Percentiles rank a stretch among this genome's conserved stretches.
These are phyloP conservation scores for Sarcophaga bullata DNA, from an alignment of 1,140 invertebrate species.

Conservation along the genomic window DNA sequence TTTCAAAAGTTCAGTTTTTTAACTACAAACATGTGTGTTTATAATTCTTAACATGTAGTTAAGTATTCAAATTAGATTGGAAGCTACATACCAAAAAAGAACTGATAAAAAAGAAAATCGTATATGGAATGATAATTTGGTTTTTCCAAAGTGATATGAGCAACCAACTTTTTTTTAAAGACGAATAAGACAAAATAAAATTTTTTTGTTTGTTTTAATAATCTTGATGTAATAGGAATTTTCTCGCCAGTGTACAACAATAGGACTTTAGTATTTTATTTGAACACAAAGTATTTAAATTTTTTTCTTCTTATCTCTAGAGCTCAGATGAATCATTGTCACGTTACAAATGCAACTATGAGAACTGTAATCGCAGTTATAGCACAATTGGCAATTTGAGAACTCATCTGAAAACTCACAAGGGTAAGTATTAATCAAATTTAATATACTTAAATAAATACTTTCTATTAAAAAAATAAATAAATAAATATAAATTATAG, in stretches of 20 bases:
- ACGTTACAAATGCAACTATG: slow-evolving; percentile 87
- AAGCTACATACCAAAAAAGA: too few species aligned
- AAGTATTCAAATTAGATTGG: too few species aligned
- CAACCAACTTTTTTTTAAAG: background rate
- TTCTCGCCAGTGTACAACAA: too few species aligned
- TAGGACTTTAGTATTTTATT: too few species aligned
- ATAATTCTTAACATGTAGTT: too few species aligned
- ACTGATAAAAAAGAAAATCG: too few species aligned
- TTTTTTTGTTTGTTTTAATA: background rate
- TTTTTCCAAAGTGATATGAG: too few species aligned
- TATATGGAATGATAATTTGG: too few species aligned
- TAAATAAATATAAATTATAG: slow-evolving; percentile 68
- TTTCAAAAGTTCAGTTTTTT: too few species aligned
- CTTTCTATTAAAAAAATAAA: background rate
- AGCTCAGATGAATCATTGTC: slow-evolving; percentile 61
- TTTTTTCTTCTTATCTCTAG: slow-evolving; percentile 42
- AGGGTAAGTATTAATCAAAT: slow-evolving; percentile 73
- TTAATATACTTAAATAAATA: background rate
- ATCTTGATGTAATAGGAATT: too few species aligned
- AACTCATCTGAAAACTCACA: slow-evolving; percentile 96
- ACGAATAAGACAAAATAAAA: background rate
- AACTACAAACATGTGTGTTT: too few species aligned
- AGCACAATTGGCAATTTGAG: slow-evolving; percentile 94
- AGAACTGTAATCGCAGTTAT: slow-evolving; percentile 89
- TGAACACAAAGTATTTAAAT: background rate